Base-by-base conservation (phyloP, 2,888 invertebrate species). In the Embidobia sp. region DNA sequence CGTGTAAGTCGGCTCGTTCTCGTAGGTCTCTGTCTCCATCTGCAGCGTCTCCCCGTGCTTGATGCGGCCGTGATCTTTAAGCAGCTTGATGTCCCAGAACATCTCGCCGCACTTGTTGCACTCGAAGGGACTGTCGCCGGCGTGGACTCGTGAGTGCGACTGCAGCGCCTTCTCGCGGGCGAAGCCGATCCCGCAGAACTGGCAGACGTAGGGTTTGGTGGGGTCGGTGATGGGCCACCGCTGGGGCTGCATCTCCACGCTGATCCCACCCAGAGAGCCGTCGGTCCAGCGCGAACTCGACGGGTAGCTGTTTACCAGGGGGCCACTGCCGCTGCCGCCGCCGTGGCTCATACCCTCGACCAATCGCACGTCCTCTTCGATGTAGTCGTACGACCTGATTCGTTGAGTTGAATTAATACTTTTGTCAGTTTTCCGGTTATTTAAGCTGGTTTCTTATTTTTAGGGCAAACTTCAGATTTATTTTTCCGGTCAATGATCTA, bases 141-240 rank as follows among this genome's bases (percentile, higher is more conserved):
- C 95, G 89, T 96, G 96, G 27, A 95, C 92, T 90, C 95, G 89
- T 0, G 94, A 91, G 85, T 96, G 96, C 0, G 95, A 95, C 57
- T 94, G 93, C 16, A 96, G 89, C 0, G 96, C 96, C 85, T 96
- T 96, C 85, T 96, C 95, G 51, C 96, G 91, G 0, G 95, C 95
- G 90, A 96, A 95, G 3, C 94, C 94, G 61, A 96, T 92, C 0
- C 91, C 95, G 84, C 94, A 94, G 79, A 93, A 92, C 80, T 94
- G 94, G 81, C 96, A 96, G 0, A 95, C 96, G 84, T 96, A 96
- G 0, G 96, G 95, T 70, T 95, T 93, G 31, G 93, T 91, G 0
- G 94, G 93, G 89, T 95, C 95, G 0, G 92, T 91, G 8, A 93
- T 89, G 0, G 93, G 93, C 88, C 91, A 93, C 3, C 91, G 85